Evolutionary conservation across 2,888 invertebrate species (phyloP).

Genomic region (Masnerella sp.): DNA sequence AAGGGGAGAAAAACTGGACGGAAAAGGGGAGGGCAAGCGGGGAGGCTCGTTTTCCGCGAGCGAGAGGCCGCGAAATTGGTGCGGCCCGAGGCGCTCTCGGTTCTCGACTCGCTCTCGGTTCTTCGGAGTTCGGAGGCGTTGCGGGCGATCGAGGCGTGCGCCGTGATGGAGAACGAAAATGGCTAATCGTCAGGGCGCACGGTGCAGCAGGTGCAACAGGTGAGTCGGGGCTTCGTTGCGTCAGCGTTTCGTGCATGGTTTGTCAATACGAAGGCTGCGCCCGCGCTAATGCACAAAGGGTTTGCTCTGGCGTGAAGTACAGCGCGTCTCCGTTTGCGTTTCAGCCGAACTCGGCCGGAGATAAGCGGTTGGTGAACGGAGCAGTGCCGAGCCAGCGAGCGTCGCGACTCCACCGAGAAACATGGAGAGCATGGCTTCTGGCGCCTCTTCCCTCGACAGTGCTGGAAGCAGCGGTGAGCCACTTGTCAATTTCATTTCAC

Average conservation of each 20-base stretch:
- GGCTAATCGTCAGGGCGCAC: constrained; percentile 75
- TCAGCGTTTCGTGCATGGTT: constrained; percentile 62
- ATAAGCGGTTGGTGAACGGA: constrained; percentile 39
- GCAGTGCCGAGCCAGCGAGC: constrained; percentile 15
- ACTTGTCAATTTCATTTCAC: too few species aligned
- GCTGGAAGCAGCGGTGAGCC: constrained; percentile 86
- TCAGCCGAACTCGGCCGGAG: constrained; percentile 70
- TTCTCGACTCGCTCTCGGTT: too few species aligned
- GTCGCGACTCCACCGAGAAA: constrained; percentile 14
- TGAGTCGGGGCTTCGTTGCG: constrained; percentile 61
- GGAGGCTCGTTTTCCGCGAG: too few species aligned
- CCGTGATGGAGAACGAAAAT: constrained; percentile 64
- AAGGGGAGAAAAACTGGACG: too few species aligned
- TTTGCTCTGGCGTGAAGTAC: constrained; percentile 71
- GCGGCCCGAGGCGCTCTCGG: too few species aligned
- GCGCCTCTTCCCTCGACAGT: constrained; percentile 87
- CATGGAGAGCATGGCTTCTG: constrained; percentile 84
- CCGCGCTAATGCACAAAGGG: constrained; percentile 72
- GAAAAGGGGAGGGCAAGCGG: too few species aligned
- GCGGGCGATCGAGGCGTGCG: constrained; percentile 20
- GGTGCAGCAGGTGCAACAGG: constrained; percentile 72
- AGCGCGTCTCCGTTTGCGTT: constrained; percentile 70
- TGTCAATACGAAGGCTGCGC: constrained; percentile 73
- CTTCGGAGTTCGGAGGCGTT: too few species aligned
- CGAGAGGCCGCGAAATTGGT: too few species aligned